These are phyloP conservation scores for Sisor rabdophorus DNA, from an alignment of 2,113 vertebrate genomes.

Conservation along the genomic window DNA sequence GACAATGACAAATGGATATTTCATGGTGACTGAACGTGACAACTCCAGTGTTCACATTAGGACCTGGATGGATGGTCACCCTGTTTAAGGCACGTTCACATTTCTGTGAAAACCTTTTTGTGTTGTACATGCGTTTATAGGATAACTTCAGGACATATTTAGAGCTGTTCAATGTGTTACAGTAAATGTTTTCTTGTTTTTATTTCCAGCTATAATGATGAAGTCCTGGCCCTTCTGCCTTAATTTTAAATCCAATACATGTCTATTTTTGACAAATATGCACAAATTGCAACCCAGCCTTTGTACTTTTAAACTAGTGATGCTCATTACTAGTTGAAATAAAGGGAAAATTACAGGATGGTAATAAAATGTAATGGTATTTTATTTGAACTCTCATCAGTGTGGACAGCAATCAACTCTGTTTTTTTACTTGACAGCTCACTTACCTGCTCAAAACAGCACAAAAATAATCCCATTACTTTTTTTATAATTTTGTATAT, in stretches of 20 bases:
- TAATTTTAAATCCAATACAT: neutral
- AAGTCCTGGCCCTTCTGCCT: neutral
- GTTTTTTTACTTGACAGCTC: neutral
- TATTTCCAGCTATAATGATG: neutral
- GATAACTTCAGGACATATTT: neutral
- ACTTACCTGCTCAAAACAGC: neutral
- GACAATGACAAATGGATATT: constrained; percentile 38
- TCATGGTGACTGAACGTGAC: constrained; percentile 42
- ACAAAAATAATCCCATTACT: no score
- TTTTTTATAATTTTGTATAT: no score
- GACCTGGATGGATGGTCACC: constrained; percentile 11
- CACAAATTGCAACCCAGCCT: neutral
- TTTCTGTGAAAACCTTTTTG: neutral
- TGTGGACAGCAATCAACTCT: neutral
- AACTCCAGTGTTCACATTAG: constrained; percentile 12
- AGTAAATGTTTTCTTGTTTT: neutral
- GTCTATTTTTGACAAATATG: neutral
- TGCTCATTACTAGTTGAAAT: neutral
- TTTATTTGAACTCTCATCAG: neutral
- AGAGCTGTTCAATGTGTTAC: neutral
- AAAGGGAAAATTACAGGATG: neutral
- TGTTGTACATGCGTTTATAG: neutral
- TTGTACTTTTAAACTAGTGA: neutral
- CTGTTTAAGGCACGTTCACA: neutral
- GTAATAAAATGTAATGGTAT: constrained; percentile 6